Conservation (phyloP, 2,113 vertebrate species). For the Corydoras sp. region DNA sequence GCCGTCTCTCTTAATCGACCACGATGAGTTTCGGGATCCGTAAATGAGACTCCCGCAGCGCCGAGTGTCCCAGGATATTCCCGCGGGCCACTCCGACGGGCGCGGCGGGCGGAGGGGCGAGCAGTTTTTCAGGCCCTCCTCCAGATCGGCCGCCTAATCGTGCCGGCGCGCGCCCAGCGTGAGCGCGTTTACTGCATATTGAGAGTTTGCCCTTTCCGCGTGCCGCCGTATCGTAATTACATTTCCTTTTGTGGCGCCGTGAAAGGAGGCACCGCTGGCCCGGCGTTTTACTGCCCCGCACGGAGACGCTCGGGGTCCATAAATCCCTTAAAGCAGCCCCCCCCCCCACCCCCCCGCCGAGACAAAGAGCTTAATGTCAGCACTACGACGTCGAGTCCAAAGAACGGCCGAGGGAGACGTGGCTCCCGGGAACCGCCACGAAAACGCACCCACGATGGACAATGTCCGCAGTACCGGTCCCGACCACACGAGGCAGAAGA, state of each 20-base stretch:
- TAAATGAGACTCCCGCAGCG: constrained; percentile 47
- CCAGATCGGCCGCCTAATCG: constrained; percentile 48
- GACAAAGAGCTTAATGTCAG: constrained; percentile 47
- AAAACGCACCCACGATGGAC: neutral
- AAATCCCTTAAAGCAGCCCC: constrained; percentile 50
- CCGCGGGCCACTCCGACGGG: neutral
- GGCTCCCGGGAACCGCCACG: constrained; percentile 18
- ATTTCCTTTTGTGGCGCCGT: constrained; percentile 47
- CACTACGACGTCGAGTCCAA: constrained; percentile 38
- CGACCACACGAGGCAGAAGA: too few species aligned
- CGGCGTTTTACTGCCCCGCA: constrained; percentile 46
- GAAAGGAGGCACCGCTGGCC: constrained; percentile 45
- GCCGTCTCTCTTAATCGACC: constrained; percentile 38
- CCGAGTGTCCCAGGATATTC: constrained; percentile 35
- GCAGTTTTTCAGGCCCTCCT: constrained; percentile 9
- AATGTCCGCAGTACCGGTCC: too few species aligned
- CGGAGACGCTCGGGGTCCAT: constrained; percentile 38
- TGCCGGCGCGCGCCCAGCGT: constrained; percentile 37
- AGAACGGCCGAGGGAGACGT: constrained; percentile 30
- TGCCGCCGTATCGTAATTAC: constrained; percentile 52
- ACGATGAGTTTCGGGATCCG: constrained; percentile 45
- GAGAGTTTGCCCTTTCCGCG: constrained; percentile 51
- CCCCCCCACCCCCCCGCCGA: constrained; percentile 29
- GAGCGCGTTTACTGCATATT: constrained; percentile 49
- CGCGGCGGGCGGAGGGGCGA: constrained; percentile 4